Percentiles rank a stretch among this genome's conserved stretches.
Evolutionary conservation across 30 jellyfish, hydroid and myxozoan genomes (phyloP).

Genomic region (Mastigias papua): DNA sequence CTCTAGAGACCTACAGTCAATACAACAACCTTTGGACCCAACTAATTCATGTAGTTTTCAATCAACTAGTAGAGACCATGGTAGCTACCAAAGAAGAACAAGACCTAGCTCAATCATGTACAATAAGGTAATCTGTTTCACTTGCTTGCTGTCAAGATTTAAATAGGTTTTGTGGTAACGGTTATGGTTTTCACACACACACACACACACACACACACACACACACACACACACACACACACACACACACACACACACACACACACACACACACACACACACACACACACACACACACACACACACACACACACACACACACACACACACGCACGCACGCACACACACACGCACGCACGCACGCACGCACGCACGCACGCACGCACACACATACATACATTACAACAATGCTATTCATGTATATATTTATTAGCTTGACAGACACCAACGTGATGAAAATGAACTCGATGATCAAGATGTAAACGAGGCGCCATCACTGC

Average conservation of each 20-base stretch:
- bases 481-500: background rate
- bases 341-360: background rate
- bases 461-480: conserved; percentile 1
- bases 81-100: background rate
- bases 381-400: background rate
- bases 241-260: background rate
- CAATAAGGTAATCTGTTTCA: conserved; percentile 1
- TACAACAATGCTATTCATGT: background rate
- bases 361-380: background rate
- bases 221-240: background rate
- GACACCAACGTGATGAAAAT: background rate
- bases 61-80: background rate
- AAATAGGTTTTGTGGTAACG: background rate
- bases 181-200: background rate
- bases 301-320: background rate
- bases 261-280: background rate
- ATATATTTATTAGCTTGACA: background rate
- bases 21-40: background rate
- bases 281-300: background rate
- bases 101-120: background rate
- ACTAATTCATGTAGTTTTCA: background rate
- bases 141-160: background rate
- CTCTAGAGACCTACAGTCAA: background rate
- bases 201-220: background rate
- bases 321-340: background rate